Base-by-base conservation (phyloP, 2,797 vertebrate genomes). In the Typhlichthys subterraneus region DNA sequence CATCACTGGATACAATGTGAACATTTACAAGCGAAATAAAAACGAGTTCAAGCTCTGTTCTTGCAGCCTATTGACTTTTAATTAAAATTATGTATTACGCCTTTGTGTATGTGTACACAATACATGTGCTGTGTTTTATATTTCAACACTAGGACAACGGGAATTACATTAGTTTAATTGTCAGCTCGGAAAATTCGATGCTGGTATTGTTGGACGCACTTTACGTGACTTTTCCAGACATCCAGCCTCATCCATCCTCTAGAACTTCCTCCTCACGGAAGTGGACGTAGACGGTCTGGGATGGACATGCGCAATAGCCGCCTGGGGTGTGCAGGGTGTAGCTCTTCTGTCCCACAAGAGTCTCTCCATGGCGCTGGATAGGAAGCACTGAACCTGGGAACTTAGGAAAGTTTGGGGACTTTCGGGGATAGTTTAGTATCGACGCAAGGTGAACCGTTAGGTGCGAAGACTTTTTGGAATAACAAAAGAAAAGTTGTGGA, bases 291-390 rank as follows among this genome's bases (percentile, higher is more conserved):
- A 38, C 50, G 53, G 8, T 13, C 49, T 1, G n/a, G 50, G 75
- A 70, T 52, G 50, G 80, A 85, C 84, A 80, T 92, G 92, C 92
- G 92, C 90, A 89, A 82, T 89, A 61, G 80, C 66, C 62, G 45
- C 45, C 80, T 75, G 89, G 92, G 92, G 90, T 90, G 92, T 90
- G 90, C 87, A 87, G 65, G 73, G 59, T 70, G 61, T 64, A 60
- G 61, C 53, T 55, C 54, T 63, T 82, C 85, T 88, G 77, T 87
- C 83, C 83, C 78, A 72, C 75, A 73, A 73, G 70, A 86, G 68
- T 69, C 77, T 54, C 78, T 87, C 67, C 78, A 91, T 92, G 89
- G 90, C 89, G 85, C 72, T 81, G 83, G 69, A 81, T 84, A 87
- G 79, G 82, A 85, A 85, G 81, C 81, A 58, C 68, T 79, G 83